Percentiles rank a stretch among this genome's conserved stretches.
Evolutionary conservation across 2,113 vertebrate genomes (phyloP).

Genomic region (Apus apus): DNA sequence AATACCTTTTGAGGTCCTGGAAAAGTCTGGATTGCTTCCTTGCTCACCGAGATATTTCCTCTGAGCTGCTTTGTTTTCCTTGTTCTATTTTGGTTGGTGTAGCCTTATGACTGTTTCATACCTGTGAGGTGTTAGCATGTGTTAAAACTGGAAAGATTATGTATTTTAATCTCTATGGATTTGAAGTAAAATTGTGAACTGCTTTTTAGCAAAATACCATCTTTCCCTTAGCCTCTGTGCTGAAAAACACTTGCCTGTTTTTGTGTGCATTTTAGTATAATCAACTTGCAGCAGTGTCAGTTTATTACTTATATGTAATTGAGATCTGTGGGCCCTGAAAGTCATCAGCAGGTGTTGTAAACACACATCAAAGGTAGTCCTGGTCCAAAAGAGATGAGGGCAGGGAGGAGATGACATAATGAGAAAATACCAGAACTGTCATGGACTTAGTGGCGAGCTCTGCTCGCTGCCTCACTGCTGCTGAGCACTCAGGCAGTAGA

Average conservation of each 20-base stretch:
- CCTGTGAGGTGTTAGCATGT: not conserved
- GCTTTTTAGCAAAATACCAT: not conserved
- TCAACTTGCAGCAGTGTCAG: not conserved
- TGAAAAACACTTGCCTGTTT: not conserved
- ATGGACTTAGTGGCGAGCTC: not conserved
- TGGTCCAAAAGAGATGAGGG: not conserved
- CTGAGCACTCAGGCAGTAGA: not conserved
- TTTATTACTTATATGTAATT: not conserved
- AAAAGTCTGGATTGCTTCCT: not conserved
- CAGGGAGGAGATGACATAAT: not conserved
- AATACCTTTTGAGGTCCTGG: not conserved
- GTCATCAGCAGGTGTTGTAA: accelerated
- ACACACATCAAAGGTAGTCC: not conserved
- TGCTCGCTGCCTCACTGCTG: not conserved
- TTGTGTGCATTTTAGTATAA: not conserved
- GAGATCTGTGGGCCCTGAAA: not conserved
- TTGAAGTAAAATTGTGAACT: not conserved
- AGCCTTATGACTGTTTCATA: not conserved
- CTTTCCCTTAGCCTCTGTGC: not conserved
- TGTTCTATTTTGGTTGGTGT: not conserved
- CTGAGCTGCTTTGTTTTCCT: not conserved
- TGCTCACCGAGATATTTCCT: not conserved
- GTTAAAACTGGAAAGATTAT: not conserved
- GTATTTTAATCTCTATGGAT: not conserved
- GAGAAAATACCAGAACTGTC: not conserved